phyloP scores from a whole-genome alignment of 1,140 invertebrate genomes.

The Pseudobourletiella spinata region DNA sequence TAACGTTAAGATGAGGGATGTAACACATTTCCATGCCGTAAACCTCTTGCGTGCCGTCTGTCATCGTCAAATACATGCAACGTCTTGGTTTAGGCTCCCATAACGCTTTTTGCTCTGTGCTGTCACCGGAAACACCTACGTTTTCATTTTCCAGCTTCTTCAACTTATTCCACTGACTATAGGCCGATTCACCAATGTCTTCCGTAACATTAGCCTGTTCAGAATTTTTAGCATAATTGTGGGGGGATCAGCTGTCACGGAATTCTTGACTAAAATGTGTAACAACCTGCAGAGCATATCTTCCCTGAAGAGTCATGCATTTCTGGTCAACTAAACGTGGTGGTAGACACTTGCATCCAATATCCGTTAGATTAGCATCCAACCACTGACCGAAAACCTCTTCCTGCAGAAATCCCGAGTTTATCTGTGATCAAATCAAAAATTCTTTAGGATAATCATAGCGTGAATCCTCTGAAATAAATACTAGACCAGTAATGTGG shows the following conservation, averaged over 20 bases:
- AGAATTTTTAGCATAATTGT: neutral
- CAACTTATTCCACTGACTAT: slow-evolving; percentile 54
- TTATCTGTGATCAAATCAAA: no score
- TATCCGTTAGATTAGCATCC: slow-evolving; percentile 51
- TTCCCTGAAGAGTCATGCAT: slow-evolving; percentile 44
- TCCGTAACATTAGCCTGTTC: slow-evolving; percentile 39
- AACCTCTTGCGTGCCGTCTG: slow-evolving; percentile 62
- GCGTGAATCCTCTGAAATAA: no score
- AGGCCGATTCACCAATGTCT: slow-evolving; percentile 52
- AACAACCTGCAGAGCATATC: slow-evolving; percentile 52
- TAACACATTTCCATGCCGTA: slow-evolving; percentile 62
- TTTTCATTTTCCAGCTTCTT: slow-evolving; percentile 49
- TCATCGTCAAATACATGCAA: slow-evolving; percentile 62
- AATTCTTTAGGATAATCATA: no score
- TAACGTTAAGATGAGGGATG: slow-evolving; percentile 51
- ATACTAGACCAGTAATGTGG: no score
- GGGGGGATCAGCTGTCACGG: neutral
- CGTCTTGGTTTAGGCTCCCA: slow-evolving; percentile 49
- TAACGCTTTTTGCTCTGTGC: slow-evolving; percentile 40
- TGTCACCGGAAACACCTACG: slow-evolving; percentile 40
- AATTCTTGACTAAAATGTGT: neutral
- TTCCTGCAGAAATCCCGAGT: neutral
- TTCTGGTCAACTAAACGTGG: slow-evolving; percentile 42
- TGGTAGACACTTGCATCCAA: slow-evolving; percentile 49
- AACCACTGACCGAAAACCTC: slow-evolving; percentile 51